phyloP scores from a whole-genome alignment of 1,140 invertebrate species.

The Maniola jurtina region DNA sequence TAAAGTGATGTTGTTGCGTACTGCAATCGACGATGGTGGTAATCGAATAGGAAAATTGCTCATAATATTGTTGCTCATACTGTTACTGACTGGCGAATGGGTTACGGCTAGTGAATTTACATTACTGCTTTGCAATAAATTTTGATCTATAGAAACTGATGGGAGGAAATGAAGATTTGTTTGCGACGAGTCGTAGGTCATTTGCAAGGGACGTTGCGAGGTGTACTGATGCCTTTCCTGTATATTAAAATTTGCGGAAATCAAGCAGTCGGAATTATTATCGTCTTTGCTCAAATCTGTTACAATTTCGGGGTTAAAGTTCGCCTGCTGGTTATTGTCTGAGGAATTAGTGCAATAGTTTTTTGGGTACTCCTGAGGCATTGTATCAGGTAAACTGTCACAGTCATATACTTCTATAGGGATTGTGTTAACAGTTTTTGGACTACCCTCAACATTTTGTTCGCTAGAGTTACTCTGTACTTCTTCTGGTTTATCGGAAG shows the following conservation, averaged over 20 bases:
- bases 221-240: slow-evolving; percentile 56
- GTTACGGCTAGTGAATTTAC: slow-evolving; percentile 53
- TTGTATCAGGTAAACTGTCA: slow-evolving; percentile 61
- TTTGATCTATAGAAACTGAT: slow-evolving; percentile 58
- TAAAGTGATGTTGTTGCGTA: slow-evolving; percentile 62
- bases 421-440: slow-evolving; percentile 57
- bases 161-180: slow-evolving; percentile 61
- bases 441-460: slow-evolving; percentile 39
- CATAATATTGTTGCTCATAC: slow-evolving; percentile 67
- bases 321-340: slow-evolving; percentile 38
- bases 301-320: slow-evolving; percentile 49
- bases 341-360: slow-evolving; percentile 48
- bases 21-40: slow-evolving; percentile 50
- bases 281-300: slow-evolving; percentile 66
- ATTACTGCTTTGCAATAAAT: slow-evolving; percentile 50
- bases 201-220: slow-evolving; percentile 51
- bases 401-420: slow-evolving; percentile 71
- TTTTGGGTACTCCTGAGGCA: slow-evolving; percentile 59
- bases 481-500: slow-evolving; percentile 39
- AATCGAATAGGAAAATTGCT: slow-evolving; percentile 67
- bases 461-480: slow-evolving; percentile 32
- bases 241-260: slow-evolving; percentile 58
- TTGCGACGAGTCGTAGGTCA: slow-evolving; percentile 49
- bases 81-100: slow-evolving; percentile 47
- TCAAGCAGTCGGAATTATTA: slow-evolving; percentile 67